Evolutionary conservation across 2,888 invertebrate species (phyloP).

Genomic region (Lycia hirtaria): DNA sequence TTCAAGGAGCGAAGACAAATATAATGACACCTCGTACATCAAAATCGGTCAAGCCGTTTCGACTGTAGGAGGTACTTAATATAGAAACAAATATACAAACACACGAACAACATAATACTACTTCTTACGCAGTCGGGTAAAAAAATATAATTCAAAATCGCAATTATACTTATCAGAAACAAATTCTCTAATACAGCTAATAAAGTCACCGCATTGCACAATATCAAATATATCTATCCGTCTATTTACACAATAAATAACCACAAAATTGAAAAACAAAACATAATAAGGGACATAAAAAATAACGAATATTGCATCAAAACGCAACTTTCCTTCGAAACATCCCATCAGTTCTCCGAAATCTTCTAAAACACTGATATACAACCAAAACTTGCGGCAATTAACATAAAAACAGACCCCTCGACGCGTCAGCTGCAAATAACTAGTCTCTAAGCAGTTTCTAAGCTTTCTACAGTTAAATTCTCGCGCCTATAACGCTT

Average conservation of each 20-base stretch:
- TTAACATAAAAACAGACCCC: constrained; percentile 31
- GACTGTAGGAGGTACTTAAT: no score
- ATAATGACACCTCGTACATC: no score
- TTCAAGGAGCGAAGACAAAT: no score
- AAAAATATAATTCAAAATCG: background rate
- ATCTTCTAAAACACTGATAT: constrained; percentile 25
- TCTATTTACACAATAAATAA: constrained; percentile 10
- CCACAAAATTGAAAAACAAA: constrained; percentile 14
- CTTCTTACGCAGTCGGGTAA: no score
- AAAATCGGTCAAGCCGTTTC: no score
- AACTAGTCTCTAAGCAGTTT: constrained; percentile 29
- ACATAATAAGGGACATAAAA: constrained; percentile 17
- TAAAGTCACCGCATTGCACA: background rate
- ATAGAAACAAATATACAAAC: no score
- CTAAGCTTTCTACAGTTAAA: constrained; percentile 31
- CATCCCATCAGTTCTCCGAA: constrained; percentile 1
- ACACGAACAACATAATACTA: no score
- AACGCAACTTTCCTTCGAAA: constrained; percentile 11
- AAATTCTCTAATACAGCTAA: background rate
- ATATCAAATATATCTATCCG: background rate
- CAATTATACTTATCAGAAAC: background rate
- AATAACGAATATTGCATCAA: constrained; percentile 19
- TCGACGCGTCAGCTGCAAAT: constrained; percentile 36
- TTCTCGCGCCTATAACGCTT: constrained; percentile 34
- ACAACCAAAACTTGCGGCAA: constrained; percentile 30